Base-by-base conservation (phyloP, 2,888 invertebrate genomes). In the Leucoptera coffeella region DNA sequence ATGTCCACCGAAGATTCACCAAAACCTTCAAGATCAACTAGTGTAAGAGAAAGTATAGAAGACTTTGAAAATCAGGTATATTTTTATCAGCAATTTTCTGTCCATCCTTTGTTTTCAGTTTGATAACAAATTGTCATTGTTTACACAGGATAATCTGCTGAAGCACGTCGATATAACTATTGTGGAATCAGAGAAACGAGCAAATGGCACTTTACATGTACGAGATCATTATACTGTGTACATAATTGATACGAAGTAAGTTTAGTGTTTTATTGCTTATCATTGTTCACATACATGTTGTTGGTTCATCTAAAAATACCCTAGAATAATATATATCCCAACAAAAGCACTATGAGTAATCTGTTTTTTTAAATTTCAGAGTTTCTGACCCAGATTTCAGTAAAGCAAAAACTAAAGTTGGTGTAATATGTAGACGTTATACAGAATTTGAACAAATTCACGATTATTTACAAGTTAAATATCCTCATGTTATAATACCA, bases 391-490 rank as follows among this genome's bases (percentile, higher is more conserved):
- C 74, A 6, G 74, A 78, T 8, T 79, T 75, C 38, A 75, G 75
- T 40, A 51, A 65, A 30, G 75, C 80, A 23, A 57, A 80, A 22
- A 71, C 73, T 3, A 79, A 75, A 44, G 56, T 80, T 29, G 80
- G 79, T 36, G 78, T 81, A 10, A 74, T 85, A 37, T 85, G 85
- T 84, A 65, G 89, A 37, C 60, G 89, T 15, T 90, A 89, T 47
- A 86, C 85, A 23, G 89, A 90, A 51, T 89, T 89, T 65, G 88
- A 88, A 49, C 77, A 85, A 37, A 73, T 90, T 26, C 74, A 83
- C 38, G 79, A 81, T 37, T 87, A 87, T 45, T 59, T 90, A 30
- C 83, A 82, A 43, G 74, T 82, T 15, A 80, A 79, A 15, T 88
- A 87, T 56, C 85, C 87, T n/a, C 82, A 82, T 47, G 73, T 85